Evolutionary conservation across 1,140 invertebrate species (phyloP), one percentile per base, ranked within the genome.

Genomic region (Drosophila grimshawi): DNA sequence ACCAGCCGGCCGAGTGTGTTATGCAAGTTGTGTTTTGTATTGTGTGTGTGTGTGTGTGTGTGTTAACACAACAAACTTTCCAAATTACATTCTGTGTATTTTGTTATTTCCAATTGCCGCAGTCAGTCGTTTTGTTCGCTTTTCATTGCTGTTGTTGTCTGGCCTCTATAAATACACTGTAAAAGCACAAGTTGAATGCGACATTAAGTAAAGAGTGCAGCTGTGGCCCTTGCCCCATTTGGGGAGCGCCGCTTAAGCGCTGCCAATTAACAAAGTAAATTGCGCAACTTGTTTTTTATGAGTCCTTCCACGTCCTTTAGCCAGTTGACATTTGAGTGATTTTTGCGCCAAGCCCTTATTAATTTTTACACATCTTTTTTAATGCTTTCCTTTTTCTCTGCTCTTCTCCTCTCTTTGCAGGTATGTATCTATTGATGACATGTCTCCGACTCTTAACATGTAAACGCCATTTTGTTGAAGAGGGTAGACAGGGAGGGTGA

Each of bases 221-320:
- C 56, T 46, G 30, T 48, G 37, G 37, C n/a, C 11, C 10, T 4
- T 30, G 53, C 19, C 11, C 11, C 3, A 30, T 61, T 45, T 46
- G 5, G 52, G 72, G 53, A 39, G 59, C 41, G 66, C 6, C 53
- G 27, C 52, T 64, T 63, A 65, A 51, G 33, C 67, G 60, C 37
- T 70, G 65, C 32, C 71, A 86, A 86, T 86, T 88, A 86, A 79
- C 68, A 72, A 86, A 76, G 75, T 69, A 72, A 78, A 81, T 69
- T 61, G 67, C 52, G 41, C 49, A 70, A 82, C 35, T 48, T 19
- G 32, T 60, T 67, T 48, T 49, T 49, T 57, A 30, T 55, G 45
- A 63, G 35, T 35, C 60, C 6, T 51, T 35, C 10, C 37, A 10
- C 32, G 49, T 0, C 41, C 32, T 49, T 49, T 7, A 37, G 7